Evolutionary conservation across 2,888 invertebrate species (phyloP), one percentile per base, ranked within the genome.

Genomic region (Pocota personata): DNA sequence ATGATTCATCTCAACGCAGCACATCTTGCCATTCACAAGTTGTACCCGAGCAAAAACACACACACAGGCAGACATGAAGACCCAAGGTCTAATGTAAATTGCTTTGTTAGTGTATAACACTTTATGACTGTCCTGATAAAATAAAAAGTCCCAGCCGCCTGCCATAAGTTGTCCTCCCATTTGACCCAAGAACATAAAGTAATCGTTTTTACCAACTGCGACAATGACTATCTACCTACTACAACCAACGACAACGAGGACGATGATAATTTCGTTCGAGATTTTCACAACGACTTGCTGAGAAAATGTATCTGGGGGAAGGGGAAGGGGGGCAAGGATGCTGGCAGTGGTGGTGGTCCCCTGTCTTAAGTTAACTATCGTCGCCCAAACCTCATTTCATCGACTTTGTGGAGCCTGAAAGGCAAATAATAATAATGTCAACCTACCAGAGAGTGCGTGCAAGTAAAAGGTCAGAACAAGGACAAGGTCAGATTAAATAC

Each of bases 401-500:
- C 32, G 37, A 37, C 58, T 16, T 32, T 43, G 21, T 10, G 66
- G 48, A 58, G 58, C 76, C 58, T n/a, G 14, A 55, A 19, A 43
- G 55, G 30, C 24, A 52, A 66, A 30, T 48, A 64, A 48, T 48
- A 64, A 48, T 48, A 50, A 12, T 50, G 40, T 32, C 48, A 21
- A 21, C 46, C 16, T 3, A 6, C 27, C 21, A 5, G 24, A 40
- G 16, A 21, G 37, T 35, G 50, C 40, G 21, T 27, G 27, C 43
- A 43, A 75, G 46, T 32, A 57, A 58, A 73, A 73, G 78, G 78
- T 75, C 67, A 55, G 4, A 50, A n/a, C 60, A 82, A 60, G 67
- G 67, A 67, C 80, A 80, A 75, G 75, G 69, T 82, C 80, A 62
- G 37, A 60, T 72, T 37, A 50, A 58, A 50, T 72, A 24, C 37